Evolutionary conservation across 2,888 invertebrate species (phyloP), one percentile per base, ranked within the genome.

Genomic region (Schizotus pectinicornis): DNA sequence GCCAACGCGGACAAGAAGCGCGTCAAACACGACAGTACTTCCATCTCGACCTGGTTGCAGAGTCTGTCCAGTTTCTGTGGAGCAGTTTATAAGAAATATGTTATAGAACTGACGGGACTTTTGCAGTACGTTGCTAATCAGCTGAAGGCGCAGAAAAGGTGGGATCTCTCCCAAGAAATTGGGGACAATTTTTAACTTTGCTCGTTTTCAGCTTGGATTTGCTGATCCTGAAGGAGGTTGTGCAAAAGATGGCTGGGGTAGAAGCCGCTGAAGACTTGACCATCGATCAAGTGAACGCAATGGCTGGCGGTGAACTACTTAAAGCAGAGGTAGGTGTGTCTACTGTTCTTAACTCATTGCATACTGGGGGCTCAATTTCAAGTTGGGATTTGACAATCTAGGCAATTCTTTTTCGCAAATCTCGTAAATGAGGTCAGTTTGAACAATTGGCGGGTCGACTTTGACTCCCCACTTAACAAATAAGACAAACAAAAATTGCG

Each of bases 161-260:
- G 79, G 68, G 73, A 54, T 14, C n/a, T 32, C 7, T 30, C 22
- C 3, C 1, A 42, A 14, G 11, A 11, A 31, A 45, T 30, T 41
- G 41, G 9, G n/a, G 7, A 37, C 12, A 35, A 45, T 30, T 11
- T 6, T 11, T 48, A 13, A 13, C 11, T 32, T 49, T 50, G 34
- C 14, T 63, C 57, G 52, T 67, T 80, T 79, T 62, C 77, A 91
- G 93, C 81, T 88, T 90, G 83, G 97, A 98, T 81, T 84, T 96
- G 69, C 82, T 98, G 31, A 91, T 99, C 66, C 82, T 99, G 52
- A 94, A 98, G 78, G 98, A 99, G 82, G 92, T 99, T 66, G 94
- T 99, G 38, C 95, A 97, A 81, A 98, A 98, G 83, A 99, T 99
- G 98, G 95, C 97, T 0, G 99, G 99, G 1, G 95, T 99, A 52